Base-by-base conservation (phyloP, 64 coral and sea anemone genomes). In the Catalaphyllia jardinei region DNA sequence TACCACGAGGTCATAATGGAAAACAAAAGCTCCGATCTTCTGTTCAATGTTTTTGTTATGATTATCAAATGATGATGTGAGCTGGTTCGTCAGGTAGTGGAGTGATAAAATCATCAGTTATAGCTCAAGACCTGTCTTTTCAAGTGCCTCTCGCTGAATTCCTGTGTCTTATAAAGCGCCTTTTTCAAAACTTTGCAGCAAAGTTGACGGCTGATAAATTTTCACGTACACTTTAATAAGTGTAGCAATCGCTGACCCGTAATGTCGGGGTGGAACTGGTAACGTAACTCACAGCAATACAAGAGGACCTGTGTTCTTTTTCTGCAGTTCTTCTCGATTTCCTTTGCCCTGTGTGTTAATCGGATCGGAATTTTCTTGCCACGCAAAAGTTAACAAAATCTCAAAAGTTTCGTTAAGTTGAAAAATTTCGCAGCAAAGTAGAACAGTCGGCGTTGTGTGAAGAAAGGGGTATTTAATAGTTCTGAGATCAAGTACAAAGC, bases 61-160 rank as follows among this genome's bases (percentile, higher is more conserved):
- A 85, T 85, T 85, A 50, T 25, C 63, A 85, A 51, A 42, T 85
- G 78, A 42, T 85, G 78, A 80, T 80, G 20, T 10, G 29, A 63
- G 31, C 17, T 71, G 10, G 31, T 20, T 12, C 31, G 18, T 15
- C 19, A 14, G 33, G 29, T 42, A 71, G 62, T 85, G 81, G 63
- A 27, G 27, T 63, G 64, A 81, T 63, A 59, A 79, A 79, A 31
- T 79, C 51, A 29, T 79, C 28, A 31, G 16, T 13, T 29, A 15
- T 5, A 12, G 15, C 1, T 11, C 4, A 11, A n/a, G 10, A 27
- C 65, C 65, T 69, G 65, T 69, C 5, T 10, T 67, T n/a, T 52
- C 63, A n/a, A 81, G 79, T 29, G 79, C 24, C 33, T 67, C 30
- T 49, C 22, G 22, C 22, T 50, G 38, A 33, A 27, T 0, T 50